These are phyloP conservation scores for Poecilia latipinna DNA, from an alignment of 2,113 vertebrate genomes.

Conservation along the genomic window DNA sequence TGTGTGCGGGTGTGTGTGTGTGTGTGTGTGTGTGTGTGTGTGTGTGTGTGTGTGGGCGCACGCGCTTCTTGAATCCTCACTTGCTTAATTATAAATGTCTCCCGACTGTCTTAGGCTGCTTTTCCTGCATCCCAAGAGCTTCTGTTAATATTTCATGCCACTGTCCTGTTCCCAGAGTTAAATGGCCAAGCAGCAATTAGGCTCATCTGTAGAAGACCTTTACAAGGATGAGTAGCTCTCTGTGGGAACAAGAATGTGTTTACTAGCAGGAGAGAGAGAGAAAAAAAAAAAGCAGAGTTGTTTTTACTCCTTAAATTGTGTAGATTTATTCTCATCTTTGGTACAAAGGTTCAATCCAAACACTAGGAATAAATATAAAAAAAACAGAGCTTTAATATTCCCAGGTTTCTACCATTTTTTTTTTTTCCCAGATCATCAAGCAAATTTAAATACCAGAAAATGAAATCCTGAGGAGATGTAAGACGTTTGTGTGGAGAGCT, in stretches of 20 bases:
- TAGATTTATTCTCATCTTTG: background rate
- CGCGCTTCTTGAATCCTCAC: conserved; percentile 63
- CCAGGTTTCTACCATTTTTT: no score
- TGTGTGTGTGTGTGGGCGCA: no score
- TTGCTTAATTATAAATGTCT: conserved; percentile 80
- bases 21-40: background rate
- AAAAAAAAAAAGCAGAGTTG: background rate
- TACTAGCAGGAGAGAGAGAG: conserved; percentile 5
- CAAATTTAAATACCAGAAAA: background rate
- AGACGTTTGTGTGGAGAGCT: no score
- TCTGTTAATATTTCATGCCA: conserved; percentile 69
- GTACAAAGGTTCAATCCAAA: background rate
- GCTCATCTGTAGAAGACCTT: conserved; percentile 32
- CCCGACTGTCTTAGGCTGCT: conserved; percentile 67
- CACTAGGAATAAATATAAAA: background rate
- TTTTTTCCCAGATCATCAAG: background rate
- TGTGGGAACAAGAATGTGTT: conserved; percentile 30
- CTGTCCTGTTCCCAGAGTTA: conserved; percentile 52
- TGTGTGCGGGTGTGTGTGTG: no score
- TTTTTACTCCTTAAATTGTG: background rate
- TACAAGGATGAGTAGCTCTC: conserved; percentile 34
- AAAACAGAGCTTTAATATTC: conserved; percentile 13
- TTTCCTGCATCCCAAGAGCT: conserved; percentile 55
- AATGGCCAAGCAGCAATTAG: conserved; percentile 62
- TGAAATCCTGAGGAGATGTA: background rate